phyloP scores from a whole-genome alignment of 30 jellyfish, hydroid and myxozoan genomes.

The Aurelia aurita region DNA sequence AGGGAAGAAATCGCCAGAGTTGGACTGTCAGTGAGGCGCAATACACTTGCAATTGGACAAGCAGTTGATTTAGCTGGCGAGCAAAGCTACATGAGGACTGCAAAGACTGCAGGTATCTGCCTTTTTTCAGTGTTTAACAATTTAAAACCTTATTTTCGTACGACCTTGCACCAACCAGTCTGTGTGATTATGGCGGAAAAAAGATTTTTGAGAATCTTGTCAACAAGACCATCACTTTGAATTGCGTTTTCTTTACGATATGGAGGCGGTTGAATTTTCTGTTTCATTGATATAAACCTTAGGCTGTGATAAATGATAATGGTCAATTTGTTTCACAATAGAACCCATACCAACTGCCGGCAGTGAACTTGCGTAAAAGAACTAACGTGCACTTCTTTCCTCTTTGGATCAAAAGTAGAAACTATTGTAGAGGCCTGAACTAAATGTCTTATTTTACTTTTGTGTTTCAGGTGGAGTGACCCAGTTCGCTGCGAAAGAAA shows the following conservation, averaged over 20 bases:
- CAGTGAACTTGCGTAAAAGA: too few species aligned
- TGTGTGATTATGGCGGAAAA: not conserved
- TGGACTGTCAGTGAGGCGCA: slow-evolving; percentile 31
- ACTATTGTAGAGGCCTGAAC: not conserved
- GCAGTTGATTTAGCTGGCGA: slow-evolving; percentile 57
- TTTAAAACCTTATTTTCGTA: not conserved
- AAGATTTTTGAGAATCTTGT: too few species aligned
- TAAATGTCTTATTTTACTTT: not conserved
- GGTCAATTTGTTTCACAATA: too few species aligned
- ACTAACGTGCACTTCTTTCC: not conserved
- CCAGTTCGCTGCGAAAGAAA: slow-evolving; percentile 16
- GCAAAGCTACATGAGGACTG: slow-evolving; percentile 38
- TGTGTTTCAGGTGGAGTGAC: too few species aligned
- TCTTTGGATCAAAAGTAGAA: not conserved
- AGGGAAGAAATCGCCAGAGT: slow-evolving; percentile 21
- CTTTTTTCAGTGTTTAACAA: not conserved
- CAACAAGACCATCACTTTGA: too few species aligned
- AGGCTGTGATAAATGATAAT: too few species aligned
- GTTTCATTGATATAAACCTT: too few species aligned
- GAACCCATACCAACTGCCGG: too few species aligned
- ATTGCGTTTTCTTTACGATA: not conserved
- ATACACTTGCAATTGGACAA: slow-evolving; percentile 32
- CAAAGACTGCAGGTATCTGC: slow-evolving; percentile 49
- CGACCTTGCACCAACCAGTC: not conserved
- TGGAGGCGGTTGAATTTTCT: too few species aligned